Evolutionary conservation across 1,140 invertebrate species (phyloP), one percentile per base, ranked within the genome.

Genomic region (Lasaia peninsularis): DNA sequence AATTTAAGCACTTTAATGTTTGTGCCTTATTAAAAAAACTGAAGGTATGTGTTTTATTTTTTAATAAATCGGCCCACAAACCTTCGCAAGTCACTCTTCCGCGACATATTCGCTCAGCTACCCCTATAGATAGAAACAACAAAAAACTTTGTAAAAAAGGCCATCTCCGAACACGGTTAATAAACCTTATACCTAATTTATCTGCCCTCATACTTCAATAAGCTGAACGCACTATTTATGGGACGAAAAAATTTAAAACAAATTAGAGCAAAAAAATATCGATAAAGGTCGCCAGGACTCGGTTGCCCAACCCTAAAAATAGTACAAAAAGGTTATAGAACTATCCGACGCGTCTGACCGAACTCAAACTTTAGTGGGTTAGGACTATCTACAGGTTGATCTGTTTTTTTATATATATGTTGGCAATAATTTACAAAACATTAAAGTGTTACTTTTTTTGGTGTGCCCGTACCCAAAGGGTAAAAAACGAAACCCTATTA

Each of bases 251-350:
- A 75, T 64, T 59, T 65, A 67, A 70, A 73, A 67, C 57, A 65
- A 63, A 75, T 56, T 63, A 54, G 63, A 69, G 70, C 65, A 70
- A 71, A 75, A 65, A 73, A 67, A 49, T 49, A 66, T 57, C 54
- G 61, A 49, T 66, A 69, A 80, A 83, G 78, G 78, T 78, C 71
- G 60, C 56, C 16, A 50, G 61, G 59, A 65, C 64, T 62, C 67
- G 65, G 70, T 72, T 75, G 71, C 73, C 37, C 37, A 44, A 69
- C 63, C 68, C 69, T 69, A 77, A 78, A 81, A 82, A 82, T 82
- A 82, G 79, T 67, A 67, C 56, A 75, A 77, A 71, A 65, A 56
- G 60, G 58, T 67, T 69, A 65, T 65, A 65, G 63, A 77, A 78
- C 78, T 80, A 80, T 71, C 65, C 65, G 66, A 49, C 34, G 58